Percentiles rank a stretch among this genome's conserved stretches.
Conservation (phyloP, 2,888 invertebrate species). For the Morpho deidamia region DNA sequence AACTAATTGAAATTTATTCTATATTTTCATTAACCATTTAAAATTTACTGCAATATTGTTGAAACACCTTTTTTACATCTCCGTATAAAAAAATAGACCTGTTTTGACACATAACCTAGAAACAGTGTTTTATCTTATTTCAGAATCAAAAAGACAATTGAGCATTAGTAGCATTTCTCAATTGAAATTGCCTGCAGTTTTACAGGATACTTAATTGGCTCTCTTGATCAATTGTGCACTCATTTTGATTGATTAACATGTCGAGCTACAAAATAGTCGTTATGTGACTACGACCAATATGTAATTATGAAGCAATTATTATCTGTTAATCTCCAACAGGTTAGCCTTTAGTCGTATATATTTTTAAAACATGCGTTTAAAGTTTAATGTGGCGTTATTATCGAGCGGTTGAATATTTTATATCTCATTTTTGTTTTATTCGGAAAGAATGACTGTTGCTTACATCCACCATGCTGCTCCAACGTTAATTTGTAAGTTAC, state of each 20-base stretch:
- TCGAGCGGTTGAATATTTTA: background rate
- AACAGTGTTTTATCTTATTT: conserved; percentile 12
- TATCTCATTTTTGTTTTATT: no score
- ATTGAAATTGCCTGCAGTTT: conserved; percentile 8
- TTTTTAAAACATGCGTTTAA: background rate
- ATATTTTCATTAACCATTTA: background rate
- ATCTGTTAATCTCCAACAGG: conserved; percentile 6
- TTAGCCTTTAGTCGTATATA: conserved; percentile 3
- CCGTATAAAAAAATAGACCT: background rate
- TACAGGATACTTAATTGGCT: conserved; percentile 12
- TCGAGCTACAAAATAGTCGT: conserved; percentile 3
- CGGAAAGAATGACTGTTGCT: no score
- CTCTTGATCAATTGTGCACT: conserved; percentile 13
- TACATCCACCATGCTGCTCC: background rate
- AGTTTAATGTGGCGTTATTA: background rate
- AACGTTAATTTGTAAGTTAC: no score
- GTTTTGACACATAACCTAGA: conserved; percentile 10
- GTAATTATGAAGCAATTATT: conserved; percentile 24
- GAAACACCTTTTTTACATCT: conserved; percentile 1
- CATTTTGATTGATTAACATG: conserved; percentile 16
- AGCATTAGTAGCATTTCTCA: conserved; percentile 13
- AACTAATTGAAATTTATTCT: background rate
- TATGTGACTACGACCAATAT: conserved; percentile 5
- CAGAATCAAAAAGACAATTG: conserved; percentile 12
- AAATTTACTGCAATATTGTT: conserved; percentile 5